Conservation (phyloP, 2,797 vertebrate species). For the Gambelia wislizenii region DNA sequence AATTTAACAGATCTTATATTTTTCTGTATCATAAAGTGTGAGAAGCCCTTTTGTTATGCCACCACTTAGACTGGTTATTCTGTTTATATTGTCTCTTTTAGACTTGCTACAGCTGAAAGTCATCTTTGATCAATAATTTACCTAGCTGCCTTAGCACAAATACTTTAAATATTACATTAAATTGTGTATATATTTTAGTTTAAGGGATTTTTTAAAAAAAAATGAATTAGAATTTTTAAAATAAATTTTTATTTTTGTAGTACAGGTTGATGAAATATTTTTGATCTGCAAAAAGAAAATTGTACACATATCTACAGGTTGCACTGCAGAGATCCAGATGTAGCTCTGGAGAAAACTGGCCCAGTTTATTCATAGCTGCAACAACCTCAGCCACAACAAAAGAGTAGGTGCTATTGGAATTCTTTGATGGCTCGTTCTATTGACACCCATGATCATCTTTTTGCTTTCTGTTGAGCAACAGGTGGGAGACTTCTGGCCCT, state of each 20-base stretch:
- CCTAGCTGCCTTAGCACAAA: conserved; percentile 64
- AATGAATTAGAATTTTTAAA: conserved; percentile 64
- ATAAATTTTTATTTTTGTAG: conserved; percentile 77
- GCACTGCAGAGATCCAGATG: conserved; percentile 48
- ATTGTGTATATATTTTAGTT: conserved; percentile 71
- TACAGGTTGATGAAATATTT: conserved; percentile 60
- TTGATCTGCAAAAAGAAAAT: conserved; percentile 42
- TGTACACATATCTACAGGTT: conserved; percentile 31
- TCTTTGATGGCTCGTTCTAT: conserved; percentile 49
- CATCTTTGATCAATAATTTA: conserved; percentile 59
- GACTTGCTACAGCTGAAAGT: conserved; percentile 66
- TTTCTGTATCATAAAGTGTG: conserved; percentile 66
- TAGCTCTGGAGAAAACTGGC: conserved; percentile 27
- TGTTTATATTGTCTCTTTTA: conserved; percentile 32
- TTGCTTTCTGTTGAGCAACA: conserved; percentile 29
- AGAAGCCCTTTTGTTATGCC: conserved; percentile 54
- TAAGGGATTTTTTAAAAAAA: conserved; percentile 51
- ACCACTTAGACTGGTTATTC: conserved; percentile 54
- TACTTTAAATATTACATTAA: conserved; percentile 67
- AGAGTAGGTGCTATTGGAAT: conserved; percentile 10
- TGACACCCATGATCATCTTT: conserved; percentile 25
- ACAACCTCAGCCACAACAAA: neutral
- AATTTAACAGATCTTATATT: conserved; percentile 46
- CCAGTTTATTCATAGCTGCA: conserved; percentile 24
- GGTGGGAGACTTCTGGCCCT: neutral